Evolutionary conservation across 2,113 vertebrate genomes (phyloP).

Genomic region (Aptenodytes patagonicus): DNA sequence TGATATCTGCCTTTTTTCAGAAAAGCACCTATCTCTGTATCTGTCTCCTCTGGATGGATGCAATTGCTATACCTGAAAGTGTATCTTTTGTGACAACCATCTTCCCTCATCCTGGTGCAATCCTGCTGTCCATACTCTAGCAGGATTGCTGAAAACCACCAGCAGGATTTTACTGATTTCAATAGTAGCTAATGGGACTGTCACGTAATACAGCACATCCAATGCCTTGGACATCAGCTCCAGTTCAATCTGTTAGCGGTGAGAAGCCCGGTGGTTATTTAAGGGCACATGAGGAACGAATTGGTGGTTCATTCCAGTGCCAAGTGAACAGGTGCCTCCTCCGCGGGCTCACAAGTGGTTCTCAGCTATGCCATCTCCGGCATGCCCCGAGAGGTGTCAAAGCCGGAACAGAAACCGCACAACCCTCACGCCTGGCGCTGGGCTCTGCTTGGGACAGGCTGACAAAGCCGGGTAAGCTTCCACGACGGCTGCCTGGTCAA

Average conservation of each 20-base stretch:
- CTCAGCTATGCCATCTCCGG: not conserved
- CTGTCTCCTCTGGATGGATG: not conserved
- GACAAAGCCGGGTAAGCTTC: not conserved
- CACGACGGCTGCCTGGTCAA: not conserved
- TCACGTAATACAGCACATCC: not conserved
- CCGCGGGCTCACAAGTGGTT: not conserved
- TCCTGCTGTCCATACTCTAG: not conserved
- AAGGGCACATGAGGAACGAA: not conserved
- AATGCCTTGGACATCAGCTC: not conserved
- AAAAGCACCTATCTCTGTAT: not conserved
- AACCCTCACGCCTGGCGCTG: not conserved
- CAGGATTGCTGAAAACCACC: not conserved
- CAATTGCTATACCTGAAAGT: accelerated
- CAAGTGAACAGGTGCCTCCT: slow-evolving; percentile 15
- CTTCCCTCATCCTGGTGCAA: not conserved
- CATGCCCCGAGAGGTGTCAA: not conserved
- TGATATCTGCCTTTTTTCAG: accelerated
- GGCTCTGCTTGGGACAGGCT: not conserved
- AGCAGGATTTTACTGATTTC: not conserved
- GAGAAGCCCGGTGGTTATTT: not conserved
- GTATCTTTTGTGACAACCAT: not conserved
- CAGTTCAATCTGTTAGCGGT: accelerated
- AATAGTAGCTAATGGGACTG: not conserved
- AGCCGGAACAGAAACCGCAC: not conserved
- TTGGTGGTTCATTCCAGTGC: not conserved